phyloP scores from a whole-genome alignment of 2,797 vertebrate species.

The Tachyglossus aculeatus region DNA sequence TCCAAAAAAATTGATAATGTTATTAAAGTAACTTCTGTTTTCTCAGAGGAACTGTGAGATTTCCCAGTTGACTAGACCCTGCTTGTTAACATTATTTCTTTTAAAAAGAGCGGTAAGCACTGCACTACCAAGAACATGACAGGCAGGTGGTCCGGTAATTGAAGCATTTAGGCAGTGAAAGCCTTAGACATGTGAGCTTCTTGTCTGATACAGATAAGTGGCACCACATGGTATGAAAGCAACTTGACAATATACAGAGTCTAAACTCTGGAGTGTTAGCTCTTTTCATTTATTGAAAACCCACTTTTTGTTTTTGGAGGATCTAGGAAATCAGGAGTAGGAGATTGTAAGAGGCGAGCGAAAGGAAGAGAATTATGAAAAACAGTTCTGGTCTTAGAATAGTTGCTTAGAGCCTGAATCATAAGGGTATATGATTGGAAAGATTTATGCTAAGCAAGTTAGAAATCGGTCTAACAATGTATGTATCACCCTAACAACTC shows the following conservation, averaged over 20 bases:
- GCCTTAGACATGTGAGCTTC: background rate
- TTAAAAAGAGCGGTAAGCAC: conserved; percentile 9
- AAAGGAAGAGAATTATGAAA: fast-evolving
- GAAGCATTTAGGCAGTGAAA: background rate
- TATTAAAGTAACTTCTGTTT: conserved; percentile 18
- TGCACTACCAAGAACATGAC: background rate
- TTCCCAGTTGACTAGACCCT: conserved; percentile 14
- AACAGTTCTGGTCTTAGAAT: background rate
- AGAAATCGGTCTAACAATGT: background rate
- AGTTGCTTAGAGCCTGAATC: fast-evolving
- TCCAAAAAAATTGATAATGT: background rate
- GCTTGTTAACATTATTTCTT: conserved; percentile 20
- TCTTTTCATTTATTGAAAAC: background rate
- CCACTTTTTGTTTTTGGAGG: background rate
- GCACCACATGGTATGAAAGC: background rate
- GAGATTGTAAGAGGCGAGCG: background rate
- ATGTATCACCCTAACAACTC: background rate
- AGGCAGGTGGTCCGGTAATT: conserved; percentile 2
- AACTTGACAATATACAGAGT: background rate
- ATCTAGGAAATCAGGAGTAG: background rate
- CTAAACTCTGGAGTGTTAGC: background rate
- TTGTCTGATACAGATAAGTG: background rate
- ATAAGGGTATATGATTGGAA: background rate
- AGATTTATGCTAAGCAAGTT: background rate
- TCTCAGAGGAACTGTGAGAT: background rate